Evolutionary conservation across 2,113 vertebrate genomes (phyloP).

Genomic region (Mobula birostris): DNA sequence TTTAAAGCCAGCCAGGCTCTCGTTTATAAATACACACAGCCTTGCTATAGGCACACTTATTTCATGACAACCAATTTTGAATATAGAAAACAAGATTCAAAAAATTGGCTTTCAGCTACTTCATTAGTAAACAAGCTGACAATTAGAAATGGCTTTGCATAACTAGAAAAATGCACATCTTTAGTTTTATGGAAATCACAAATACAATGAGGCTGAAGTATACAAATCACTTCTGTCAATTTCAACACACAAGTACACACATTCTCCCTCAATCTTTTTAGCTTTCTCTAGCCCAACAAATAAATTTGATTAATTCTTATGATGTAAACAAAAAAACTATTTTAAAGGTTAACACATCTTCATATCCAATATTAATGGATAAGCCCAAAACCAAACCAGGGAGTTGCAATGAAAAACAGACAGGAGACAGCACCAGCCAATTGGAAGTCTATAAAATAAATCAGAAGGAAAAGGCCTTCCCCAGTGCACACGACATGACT

Average conservation of each 20-base stretch:
- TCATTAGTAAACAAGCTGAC: not conserved
- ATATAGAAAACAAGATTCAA: not conserved
- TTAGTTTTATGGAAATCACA: not conserved
- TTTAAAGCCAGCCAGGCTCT: no score
- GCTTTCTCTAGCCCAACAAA: not conserved
- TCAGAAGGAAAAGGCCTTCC: not conserved
- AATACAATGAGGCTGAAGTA: not conserved
- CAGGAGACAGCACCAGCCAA: not conserved
- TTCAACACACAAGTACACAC: not conserved
- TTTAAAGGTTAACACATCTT: not conserved
- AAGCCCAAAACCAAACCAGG: not conserved
- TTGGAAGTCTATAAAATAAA: not conserved
- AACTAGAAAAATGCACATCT: not conserved
- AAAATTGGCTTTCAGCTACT: not conserved
- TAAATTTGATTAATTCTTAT: not conserved
- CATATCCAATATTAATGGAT: not conserved
- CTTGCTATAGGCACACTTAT: no score
- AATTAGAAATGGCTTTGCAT: not conserved
- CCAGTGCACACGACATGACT: not conserved
- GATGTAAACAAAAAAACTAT: constrained; percentile 29
- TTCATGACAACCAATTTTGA: not conserved
- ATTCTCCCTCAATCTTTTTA: not conserved
- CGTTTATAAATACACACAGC: no score
- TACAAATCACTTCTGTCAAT: not conserved
- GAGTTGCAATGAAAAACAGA: not conserved